These are phyloP conservation scores for Agonopterix heracliana DNA, from an alignment of 2,888 invertebrate species.

Conservation along the genomic window DNA sequence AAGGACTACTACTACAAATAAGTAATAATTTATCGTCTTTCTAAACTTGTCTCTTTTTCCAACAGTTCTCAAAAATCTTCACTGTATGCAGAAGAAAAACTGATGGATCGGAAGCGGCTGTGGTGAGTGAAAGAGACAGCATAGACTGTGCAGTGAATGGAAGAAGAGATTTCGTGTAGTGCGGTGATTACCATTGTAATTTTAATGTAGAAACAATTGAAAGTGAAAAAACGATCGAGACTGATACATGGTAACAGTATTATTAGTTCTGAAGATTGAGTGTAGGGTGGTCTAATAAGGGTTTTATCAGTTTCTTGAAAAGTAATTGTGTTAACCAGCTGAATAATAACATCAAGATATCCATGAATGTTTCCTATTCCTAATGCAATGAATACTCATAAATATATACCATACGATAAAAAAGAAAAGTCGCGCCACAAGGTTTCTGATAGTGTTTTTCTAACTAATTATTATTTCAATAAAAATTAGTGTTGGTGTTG, in stretches of 20 bases:
- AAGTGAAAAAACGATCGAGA: conserved; percentile 10
- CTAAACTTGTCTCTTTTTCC: no score
- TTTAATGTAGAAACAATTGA: conserved; percentile 5
- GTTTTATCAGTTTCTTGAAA: neutral
- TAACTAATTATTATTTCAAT: no score
- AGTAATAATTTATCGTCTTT: no score
- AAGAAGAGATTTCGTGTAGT: conserved; percentile 62
- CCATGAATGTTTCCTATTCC: no score
- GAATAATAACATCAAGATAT: no score
- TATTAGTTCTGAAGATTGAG: conserved; percentile 1
- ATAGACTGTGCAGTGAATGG: conserved; percentile 42
- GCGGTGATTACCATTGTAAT: conserved; percentile 14
- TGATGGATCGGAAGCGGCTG: conserved; percentile 59
- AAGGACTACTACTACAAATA: no score
- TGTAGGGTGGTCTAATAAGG: neutral
- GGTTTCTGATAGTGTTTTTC: no score
- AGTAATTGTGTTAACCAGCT: no score
- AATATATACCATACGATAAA: no score
- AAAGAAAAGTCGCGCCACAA: no score
- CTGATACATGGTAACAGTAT: conserved; percentile 12
- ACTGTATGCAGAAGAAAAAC: conserved; percentile 52
- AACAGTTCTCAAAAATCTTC: conserved; percentile 57
- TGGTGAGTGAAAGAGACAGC: conserved; percentile 66
- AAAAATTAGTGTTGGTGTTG: no score
- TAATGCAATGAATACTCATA: no score